phyloP scores from a whole-genome alignment of 2,888 invertebrate species.

The Papilio gigon region DNA sequence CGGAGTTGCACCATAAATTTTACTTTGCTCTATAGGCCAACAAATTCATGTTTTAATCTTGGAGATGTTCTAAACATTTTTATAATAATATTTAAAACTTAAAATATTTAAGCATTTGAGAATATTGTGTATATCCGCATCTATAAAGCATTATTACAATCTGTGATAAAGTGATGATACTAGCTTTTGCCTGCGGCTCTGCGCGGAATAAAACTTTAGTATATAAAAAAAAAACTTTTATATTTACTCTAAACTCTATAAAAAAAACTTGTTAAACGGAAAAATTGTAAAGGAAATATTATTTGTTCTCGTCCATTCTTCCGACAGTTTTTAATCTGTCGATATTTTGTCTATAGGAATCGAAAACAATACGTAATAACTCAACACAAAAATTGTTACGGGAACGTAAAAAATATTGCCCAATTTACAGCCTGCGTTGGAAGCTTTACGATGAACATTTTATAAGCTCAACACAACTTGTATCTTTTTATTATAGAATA shows the following conservation, averaged over 20 bases:
- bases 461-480: constrained; percentile 22
- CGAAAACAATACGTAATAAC: constrained; percentile 31
- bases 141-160: no score
- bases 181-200: no score
- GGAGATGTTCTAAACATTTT: no score
- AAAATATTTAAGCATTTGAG: no score
- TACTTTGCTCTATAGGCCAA: neutral
- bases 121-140: no score
- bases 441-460: constrained; percentile 33
- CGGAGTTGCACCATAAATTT: no score
- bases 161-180: no score
- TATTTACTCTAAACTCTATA: no score
- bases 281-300: constrained; percentile 6
- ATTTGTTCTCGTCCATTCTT: constrained; percentile 19
- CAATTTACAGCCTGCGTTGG: constrained; percentile 24
- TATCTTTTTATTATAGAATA: neutral
- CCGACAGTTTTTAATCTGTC: constrained; percentile 37
- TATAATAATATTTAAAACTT: constrained; percentile 45
- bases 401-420: constrained; percentile 38
- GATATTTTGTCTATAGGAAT: constrained; percentile 10
- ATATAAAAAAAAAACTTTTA: neutral
- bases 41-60: neutral
- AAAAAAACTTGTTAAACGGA: neutral
- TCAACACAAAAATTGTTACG: constrained; percentile 34
- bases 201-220: no score